phyloP scores from a whole-genome alignment of 2,888 invertebrate species.

The Drosophila sordidula region DNA sequence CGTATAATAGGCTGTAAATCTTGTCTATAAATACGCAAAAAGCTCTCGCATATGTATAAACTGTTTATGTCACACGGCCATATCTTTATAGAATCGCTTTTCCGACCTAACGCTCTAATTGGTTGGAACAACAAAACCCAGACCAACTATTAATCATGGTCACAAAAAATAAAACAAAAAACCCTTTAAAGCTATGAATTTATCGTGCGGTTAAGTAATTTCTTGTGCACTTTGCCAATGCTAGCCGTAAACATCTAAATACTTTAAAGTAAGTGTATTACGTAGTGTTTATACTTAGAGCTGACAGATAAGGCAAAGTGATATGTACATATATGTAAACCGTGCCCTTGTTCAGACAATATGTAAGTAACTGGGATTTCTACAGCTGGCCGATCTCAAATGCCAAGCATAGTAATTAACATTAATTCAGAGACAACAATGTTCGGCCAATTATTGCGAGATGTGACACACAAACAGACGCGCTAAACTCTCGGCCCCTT shows the following conservation, averaged over 20 bases:
- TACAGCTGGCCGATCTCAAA: constrained; percentile 8
- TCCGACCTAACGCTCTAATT: constrained; percentile 4
- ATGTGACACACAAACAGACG: constrained; percentile 26
- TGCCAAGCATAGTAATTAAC: constrained; percentile 9
- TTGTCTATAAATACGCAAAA: constrained; percentile 23
- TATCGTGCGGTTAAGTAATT: constrained; percentile 25
- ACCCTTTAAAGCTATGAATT: constrained; percentile 21
- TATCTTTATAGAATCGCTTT: constrained; percentile 22
- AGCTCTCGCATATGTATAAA: background rate
- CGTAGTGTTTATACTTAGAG: constrained; percentile 28
- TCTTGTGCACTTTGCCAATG: constrained; percentile 1
- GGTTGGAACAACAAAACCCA: constrained; percentile 6
- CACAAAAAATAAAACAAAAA: constrained; percentile 12
- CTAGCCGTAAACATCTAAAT: background rate
- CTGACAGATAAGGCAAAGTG: constrained; percentile 32
- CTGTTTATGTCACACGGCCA: constrained; percentile 23
- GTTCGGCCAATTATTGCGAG: constrained; percentile 16
- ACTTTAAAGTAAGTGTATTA: constrained; percentile 18
- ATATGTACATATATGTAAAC: constrained; percentile 9
- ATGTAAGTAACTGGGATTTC: constrained; percentile 13
- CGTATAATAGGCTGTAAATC: constrained; percentile 4
- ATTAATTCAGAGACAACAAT: constrained; percentile 14
- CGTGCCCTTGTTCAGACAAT: constrained; percentile 15
- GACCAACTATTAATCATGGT: constrained; percentile 38
- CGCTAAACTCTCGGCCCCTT: constrained; percentile 15